Conservation (phyloP, 30 jellyfish, hydroid and myxozoan genomes). For the Turritopsis dohrnii region DNA sequence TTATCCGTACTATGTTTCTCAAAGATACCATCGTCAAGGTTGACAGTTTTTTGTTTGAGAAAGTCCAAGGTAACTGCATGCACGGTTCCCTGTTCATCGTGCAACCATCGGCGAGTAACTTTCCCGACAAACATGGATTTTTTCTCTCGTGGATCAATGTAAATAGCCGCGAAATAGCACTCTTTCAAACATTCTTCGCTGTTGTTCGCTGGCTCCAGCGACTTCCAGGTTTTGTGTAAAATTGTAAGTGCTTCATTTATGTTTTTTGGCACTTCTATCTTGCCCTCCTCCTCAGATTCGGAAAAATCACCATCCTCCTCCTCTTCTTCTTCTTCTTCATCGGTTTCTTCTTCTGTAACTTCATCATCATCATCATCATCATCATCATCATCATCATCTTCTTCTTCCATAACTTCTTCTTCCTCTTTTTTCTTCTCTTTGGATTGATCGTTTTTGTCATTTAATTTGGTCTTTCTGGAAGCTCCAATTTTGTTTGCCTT, state of each 20-base stretch:
- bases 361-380: not conserved
- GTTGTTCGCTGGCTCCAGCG: not conserved
- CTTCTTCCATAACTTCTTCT: not conserved
- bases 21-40: not conserved
- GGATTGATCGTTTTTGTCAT: not conserved
- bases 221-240: not conserved
- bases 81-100: slow-evolving; percentile 2
- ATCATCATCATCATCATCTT: not conserved
- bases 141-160: slow-evolving; percentile 1
- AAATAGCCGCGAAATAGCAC: not conserved
- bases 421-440: not conserved
- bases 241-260: not conserved
- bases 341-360: not conserved
- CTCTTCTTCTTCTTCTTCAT: not conserved
- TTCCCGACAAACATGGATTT: slow-evolving; percentile 1
- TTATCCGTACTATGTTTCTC: not conserved
- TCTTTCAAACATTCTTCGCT: not conserved
- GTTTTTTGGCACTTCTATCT: not conserved
- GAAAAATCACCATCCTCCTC: not conserved
- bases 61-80: not conserved
- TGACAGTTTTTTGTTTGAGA: not conserved
- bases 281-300: not conserved
- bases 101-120: not conserved
- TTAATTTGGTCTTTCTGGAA: no score
- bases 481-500: no score